Evolutionary conservation across 1,140 invertebrate genomes (phyloP).

Genomic region (Chelonus insularis): DNA sequence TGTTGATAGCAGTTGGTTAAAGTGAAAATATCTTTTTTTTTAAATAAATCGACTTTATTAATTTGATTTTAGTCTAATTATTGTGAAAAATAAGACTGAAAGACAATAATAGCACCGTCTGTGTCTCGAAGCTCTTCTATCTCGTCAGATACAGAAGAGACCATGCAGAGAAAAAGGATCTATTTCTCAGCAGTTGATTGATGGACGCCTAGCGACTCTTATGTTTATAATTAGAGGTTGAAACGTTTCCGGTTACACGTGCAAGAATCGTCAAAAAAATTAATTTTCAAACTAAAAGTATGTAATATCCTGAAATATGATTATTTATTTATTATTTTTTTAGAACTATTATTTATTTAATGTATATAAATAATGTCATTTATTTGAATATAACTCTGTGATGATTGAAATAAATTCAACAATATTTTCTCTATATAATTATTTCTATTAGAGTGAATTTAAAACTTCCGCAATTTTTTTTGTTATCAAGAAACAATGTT

Average conservation of each 20-base stretch:
- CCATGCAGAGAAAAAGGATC: slow-evolving; percentile 19
- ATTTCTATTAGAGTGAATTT: too few relatives aligned
- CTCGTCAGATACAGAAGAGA: slow-evolving; percentile 10
- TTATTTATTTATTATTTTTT: neutral
- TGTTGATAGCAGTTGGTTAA: too few relatives aligned
- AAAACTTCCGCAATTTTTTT: neutral
- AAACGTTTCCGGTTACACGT: slow-evolving; percentile 45
- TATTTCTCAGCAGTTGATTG: slow-evolving; percentile 44
- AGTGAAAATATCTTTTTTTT: too few relatives aligned
- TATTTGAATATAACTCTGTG: too few relatives aligned
- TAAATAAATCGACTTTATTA: too few relatives aligned
- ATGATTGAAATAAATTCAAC: too few relatives aligned
- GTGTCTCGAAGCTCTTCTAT: slow-evolving; percentile 13
- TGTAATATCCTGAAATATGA: neutral
- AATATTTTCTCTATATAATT: too few relatives aligned
- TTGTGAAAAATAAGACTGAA: slow-evolving; percentile 18
- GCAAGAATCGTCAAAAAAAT: slow-evolving; percentile 26
- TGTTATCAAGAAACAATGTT: neutral
- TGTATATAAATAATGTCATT: too few relatives aligned
- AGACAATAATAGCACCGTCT: slow-evolving; percentile 29
- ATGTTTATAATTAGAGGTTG: slow-evolving; percentile 54
- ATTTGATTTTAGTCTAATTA: slow-evolving; percentile 36
- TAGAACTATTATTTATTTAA: neutral
- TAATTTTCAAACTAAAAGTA: slow-evolving; percentile 8
- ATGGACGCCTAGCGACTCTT: slow-evolving; percentile 45